Base-by-base conservation (phyloP, 2,113 vertebrate genomes). In the Ifrita kowaldi region DNA sequence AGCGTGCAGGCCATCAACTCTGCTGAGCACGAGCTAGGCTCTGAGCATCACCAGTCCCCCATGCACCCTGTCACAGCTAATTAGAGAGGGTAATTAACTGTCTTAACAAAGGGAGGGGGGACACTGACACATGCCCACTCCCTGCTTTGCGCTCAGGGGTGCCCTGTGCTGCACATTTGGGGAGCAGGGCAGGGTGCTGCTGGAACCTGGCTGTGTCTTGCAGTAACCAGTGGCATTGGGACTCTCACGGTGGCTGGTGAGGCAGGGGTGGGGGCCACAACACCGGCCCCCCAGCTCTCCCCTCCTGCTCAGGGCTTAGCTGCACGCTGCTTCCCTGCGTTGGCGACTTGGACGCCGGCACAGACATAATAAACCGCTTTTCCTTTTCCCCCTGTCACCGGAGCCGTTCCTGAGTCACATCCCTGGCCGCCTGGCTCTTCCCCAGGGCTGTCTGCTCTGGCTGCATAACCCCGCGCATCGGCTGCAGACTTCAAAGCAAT, bases 331-430 rank as follows among this genome's bases (percentile, higher is more conserved):
- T 71, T 91, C 73, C 79, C 65, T 59, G 88, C 11, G 64, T 13
- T 46, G 88, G 82, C 15, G 50, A 76, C 52, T 81, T 87, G 78
- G 96, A 80, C 1, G 4, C 79, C 42, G 3, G 86, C 32, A 68
- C 89, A 92, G 95, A 90, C 93, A 80, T 39, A 88, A 96, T 83
- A 86, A 96, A 93, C 89, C 7, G 2, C 81, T 92, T 88, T 94
- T 90, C 93, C 96, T 93, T 85, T 96, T 83, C 75, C 95, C 57
- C 71, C 62, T 56, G 81, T 50, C 11, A 22, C 91, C 16, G 70
- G 88, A 85, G 88, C 93, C 21, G 13, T 6, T 89, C 94, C 92
- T 79, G 70, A 89, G 92, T 85, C 88, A 80, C 90, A 88, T 93
- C 90, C 70, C 84, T 67, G 87, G 53, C 84, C 0, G 57, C 84